These are phyloP conservation scores for Nomada ferruginata DNA, from an alignment of 2,888 invertebrate genomes.

Conservation along the genomic window DNA sequence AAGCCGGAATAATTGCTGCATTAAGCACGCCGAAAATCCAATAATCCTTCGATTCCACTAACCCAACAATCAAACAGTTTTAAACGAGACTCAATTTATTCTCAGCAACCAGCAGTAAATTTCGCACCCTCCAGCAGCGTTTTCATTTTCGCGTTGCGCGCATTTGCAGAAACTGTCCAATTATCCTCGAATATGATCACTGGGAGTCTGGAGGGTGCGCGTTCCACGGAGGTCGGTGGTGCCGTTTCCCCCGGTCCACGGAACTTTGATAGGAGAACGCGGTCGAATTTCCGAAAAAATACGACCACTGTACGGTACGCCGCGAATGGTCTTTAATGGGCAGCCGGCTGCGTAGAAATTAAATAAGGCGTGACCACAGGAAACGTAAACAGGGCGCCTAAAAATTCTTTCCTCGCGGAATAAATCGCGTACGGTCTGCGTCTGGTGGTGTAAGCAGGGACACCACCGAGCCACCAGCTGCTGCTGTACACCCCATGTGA, in stretches of 20 bases:
- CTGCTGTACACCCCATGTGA: conserved; percentile 58
- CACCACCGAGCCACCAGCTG: conserved; percentile 19
- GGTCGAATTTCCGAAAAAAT: conserved; percentile 13
- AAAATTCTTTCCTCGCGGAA: conserved; percentile 62
- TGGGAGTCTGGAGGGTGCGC: neutral
- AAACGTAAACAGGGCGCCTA: conserved; percentile 54
- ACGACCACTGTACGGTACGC: conserved; percentile 39
- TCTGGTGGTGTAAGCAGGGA: conserved; percentile 52
- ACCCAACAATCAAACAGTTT: no score
- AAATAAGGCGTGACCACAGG: conserved; percentile 56
- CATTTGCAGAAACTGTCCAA: neutral
- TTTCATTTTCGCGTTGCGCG: neutral
- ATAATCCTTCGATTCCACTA: no score
- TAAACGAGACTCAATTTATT: no score
- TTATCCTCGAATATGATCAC: neutral
- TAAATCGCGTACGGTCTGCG: conserved; percentile 53
- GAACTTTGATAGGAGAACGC: conserved; percentile 28
- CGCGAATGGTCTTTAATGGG: conserved; percentile 51
- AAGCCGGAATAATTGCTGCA: no score
- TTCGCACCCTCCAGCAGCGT: no score
- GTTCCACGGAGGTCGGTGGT: conserved; percentile 6
- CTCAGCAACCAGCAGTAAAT: no score
- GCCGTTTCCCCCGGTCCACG: neutral
- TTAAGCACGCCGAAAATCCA: no score
- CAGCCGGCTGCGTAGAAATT: conserved; percentile 40